phyloP scores from a whole-genome alignment of 2,888 invertebrate genomes.

The Gonocerus acuteangulatus region DNA sequence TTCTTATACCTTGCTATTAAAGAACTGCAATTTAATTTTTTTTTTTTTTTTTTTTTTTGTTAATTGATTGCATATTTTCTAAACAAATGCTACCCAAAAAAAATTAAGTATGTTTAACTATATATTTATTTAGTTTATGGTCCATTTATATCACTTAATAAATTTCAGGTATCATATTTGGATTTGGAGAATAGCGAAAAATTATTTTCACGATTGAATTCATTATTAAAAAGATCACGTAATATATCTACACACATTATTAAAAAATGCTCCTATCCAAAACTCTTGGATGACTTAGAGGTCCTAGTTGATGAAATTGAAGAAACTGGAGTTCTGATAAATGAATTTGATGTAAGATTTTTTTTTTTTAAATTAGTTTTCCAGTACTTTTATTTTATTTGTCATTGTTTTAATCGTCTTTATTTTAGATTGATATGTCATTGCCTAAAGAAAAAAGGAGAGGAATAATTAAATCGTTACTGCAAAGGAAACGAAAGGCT shows the following conservation, averaged over 20 bases:
- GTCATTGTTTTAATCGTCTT: not conserved
- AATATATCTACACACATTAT: conserved; percentile 59
- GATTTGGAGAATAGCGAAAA: conserved; percentile 12
- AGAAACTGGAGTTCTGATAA: conserved; percentile 42
- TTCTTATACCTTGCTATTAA: too few species aligned
- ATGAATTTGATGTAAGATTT: conserved; percentile 40
- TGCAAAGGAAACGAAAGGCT: conserved; percentile 77
- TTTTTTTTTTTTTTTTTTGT: too few species aligned
- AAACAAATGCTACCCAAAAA: too few species aligned
- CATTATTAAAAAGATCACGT: conserved; percentile 54
- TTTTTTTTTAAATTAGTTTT: not conserved
- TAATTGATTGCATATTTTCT: too few species aligned
- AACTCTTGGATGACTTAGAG: conserved; percentile 56
- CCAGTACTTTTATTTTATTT: too few species aligned
- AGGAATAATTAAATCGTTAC: conserved; percentile 68
- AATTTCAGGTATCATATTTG: not conserved
- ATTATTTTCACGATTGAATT: conserved; percentile 25
- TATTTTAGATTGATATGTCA: conserved; percentile 49
- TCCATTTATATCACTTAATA: not conserved
- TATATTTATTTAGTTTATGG: too few species aligned
- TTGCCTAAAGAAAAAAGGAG: conserved; percentile 64
- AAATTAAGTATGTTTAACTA: too few species aligned
- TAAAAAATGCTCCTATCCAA: conserved; percentile 51
- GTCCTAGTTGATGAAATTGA: conserved; percentile 55
- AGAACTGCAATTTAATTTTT: too few species aligned